A percentile compares a stretch with the other conserved stretches of the same genome.
phyloP scores from a whole-genome alignment of 2,113 vertebrate genomes.

The Syrrhaptes paradoxus region DNA sequence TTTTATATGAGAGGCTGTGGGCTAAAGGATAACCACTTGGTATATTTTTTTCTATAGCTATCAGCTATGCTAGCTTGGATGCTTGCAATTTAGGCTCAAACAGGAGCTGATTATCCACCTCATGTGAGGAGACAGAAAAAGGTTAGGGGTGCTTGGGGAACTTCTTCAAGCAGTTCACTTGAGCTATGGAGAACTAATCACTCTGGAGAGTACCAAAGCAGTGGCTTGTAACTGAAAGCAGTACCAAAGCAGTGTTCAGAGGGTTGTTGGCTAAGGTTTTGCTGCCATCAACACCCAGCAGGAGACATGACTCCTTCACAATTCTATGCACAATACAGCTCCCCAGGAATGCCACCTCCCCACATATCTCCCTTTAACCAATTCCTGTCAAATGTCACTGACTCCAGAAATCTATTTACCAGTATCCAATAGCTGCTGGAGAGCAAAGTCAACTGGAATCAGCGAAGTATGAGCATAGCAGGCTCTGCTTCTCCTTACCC shows the following conservation, averaged over 20 bases:
- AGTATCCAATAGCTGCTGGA: background rate
- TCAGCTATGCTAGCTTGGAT: background rate
- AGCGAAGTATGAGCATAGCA: background rate
- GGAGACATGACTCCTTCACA: background rate
- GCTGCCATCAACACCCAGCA: background rate
- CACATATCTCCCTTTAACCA: background rate
- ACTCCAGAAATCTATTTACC: constrained; percentile 4
- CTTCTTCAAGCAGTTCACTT: background rate
- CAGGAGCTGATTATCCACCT: background rate
- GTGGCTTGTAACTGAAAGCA: background rate
- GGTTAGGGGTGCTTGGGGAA: background rate
- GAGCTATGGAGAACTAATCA: background rate
- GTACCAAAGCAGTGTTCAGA: background rate
- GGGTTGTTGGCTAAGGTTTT: background rate
- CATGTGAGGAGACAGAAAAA: background rate
- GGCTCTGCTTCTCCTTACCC: constrained; percentile 43
- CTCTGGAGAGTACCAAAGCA: background rate
- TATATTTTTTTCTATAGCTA: background rate
- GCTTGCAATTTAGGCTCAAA: background rate
- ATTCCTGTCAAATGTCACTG: background rate
- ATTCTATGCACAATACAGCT: background rate
- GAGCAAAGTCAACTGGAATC: constrained; percentile 10
- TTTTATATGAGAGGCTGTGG: background rate
- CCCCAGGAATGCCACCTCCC: background rate
- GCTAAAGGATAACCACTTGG: background rate